These are phyloP conservation scores for Dicranocentrus wangi DNA, from an alignment of 2,888 invertebrate species.

Conservation along the genomic window DNA sequence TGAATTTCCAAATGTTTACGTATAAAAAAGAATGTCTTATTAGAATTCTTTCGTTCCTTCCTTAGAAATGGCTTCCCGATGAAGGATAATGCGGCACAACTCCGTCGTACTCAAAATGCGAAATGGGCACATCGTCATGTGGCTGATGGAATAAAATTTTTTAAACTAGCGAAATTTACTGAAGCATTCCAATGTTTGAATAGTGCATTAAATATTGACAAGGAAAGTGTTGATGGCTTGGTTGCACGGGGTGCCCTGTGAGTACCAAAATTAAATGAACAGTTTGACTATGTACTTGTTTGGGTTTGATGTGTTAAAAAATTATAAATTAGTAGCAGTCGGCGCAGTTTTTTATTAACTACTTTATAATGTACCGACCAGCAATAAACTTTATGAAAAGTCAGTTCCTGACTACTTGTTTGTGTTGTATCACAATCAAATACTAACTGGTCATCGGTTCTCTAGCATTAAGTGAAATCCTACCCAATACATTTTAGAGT, in stretches of 20 bases:
- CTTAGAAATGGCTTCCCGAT: conserved; percentile 84
- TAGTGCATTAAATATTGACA: conserved; percentile 93
- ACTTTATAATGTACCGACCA: no score
- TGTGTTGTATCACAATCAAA: no score
- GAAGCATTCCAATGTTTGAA: conserved; percentile 96
- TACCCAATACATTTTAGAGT: no score
- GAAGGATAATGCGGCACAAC: conserved; percentile 86
- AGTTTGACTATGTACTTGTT: not conserved
- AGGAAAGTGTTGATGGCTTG: conserved; percentile 91
- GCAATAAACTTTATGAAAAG: no score
- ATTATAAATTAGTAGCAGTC: no score
- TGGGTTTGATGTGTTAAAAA: no score
- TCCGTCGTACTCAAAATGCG: conserved; percentile 91
- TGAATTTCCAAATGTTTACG: not conserved
- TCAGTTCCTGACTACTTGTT: no score
- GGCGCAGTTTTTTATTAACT: no score
- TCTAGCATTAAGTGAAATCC: no score
- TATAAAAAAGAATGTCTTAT: conserved; percentile 10
- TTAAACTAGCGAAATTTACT: conserved; percentile 92
- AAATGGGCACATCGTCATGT: conserved; percentile 95
- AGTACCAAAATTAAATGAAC: conserved; percentile 73
- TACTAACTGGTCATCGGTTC: no score
- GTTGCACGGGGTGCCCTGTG: conserved; percentile 92
- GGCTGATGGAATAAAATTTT: conserved; percentile 95
- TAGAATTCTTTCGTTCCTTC: conserved; percentile 47